Conservation (phyloP, 2,888 invertebrate genomes). For the Exocentrus adspersus region DNA sequence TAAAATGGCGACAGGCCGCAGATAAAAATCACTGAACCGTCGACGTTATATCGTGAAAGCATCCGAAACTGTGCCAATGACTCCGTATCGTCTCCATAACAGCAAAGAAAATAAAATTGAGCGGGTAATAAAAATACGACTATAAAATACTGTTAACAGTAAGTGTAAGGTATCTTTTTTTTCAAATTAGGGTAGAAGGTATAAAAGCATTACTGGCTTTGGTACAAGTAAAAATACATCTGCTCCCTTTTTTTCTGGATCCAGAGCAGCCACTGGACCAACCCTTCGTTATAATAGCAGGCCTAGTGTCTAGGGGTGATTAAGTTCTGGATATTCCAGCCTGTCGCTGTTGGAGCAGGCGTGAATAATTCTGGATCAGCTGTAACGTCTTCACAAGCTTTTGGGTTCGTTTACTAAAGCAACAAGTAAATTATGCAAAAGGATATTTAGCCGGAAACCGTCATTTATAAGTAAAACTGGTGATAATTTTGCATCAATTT, state of each 20-base stretch:
- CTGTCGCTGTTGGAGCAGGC: constrained; percentile 12
- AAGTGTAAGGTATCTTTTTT: too few species aligned
- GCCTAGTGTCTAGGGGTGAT: constrained; percentile 12
- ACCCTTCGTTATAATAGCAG: constrained; percentile 30
- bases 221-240: too few species aligned
- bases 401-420: constrained; percentile 35
- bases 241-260: too few species aligned
- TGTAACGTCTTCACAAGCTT: constrained; percentile 37
- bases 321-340: constrained; percentile 26
- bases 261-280: background rate
- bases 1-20: too few species aligned
- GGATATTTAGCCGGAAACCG: constrained; percentile 32
- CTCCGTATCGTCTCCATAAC: background rate
- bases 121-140: too few species aligned
- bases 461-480: too few species aligned
- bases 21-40: background rate
- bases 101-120: too few species aligned
- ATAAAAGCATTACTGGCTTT: too few species aligned
- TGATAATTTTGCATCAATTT: too few species aligned
- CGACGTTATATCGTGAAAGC: too few species aligned
- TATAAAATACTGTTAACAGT: too few species aligned
- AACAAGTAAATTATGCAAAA: constrained; percentile 39
- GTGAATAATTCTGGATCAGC: constrained; percentile 10
- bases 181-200: too few species aligned
- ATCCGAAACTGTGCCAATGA: background rate